Base-by-base conservation (phyloP, 2,888 invertebrate species). In the Eustalomyia histrio region DNA sequence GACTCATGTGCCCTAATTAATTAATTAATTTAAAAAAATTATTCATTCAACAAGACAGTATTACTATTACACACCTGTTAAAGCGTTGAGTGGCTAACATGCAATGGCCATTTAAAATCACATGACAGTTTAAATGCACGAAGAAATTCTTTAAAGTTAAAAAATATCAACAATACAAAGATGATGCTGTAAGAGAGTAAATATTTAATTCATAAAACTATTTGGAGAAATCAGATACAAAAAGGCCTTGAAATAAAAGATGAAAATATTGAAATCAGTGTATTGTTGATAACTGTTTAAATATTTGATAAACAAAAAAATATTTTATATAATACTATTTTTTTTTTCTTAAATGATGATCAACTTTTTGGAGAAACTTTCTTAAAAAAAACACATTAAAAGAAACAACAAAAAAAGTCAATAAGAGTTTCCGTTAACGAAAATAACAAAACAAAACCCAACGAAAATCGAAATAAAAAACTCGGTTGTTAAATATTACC, bases 191-290 rank as follows among this genome's bases (percentile, higher is more conserved):
- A 74, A 79, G 72, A 79, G 55, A 60, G 53, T 52, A 63, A 73
- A 58, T 64, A 55, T 29, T 58, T 68, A 58, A 16, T 68, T 58
- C n/a, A 68, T 43, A 67, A n/a, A 76, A 58, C 39, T 74, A 75
- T 81, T 74, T 79, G 81, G 81, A 81, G 81, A 81, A 81, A 81
- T 81, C 81, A 67, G 74, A 21, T 47, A 16, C 74, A 71, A 35
- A 71, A 79, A 79, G 79, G 79, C 79, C 81, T 79, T 81, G 78
- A 79, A 81, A 71, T 61, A 58, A 29, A 47, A 47, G 43, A 47
- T 47, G 14, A 47, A 47, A 47, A n/a, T 47, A n/a, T n/a, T 60
- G 33, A 79, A 61, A 29, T 47, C 24, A 74, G 9, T 53, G 24
- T 52, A 65, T 18, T 58, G 29, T 16, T 52, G 53, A 39, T 60